Conservation (phyloP, 2,888 invertebrate species). For the Drosophila infuscata region DNA sequence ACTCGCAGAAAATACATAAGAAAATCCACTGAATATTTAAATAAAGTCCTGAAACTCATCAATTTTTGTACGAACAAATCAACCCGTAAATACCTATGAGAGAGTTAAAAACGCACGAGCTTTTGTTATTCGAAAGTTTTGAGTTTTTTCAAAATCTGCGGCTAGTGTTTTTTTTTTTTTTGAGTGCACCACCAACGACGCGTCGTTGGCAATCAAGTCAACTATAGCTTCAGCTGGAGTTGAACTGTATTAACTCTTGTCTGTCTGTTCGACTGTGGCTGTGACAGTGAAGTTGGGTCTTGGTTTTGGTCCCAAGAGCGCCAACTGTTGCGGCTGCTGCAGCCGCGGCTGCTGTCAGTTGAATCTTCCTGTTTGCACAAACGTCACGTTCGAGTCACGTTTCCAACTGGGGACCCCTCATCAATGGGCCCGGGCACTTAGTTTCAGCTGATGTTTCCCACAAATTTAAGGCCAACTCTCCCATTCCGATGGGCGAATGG, state of each 20-base stretch:
- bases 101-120: rapidly evolving
- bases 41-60: neutral
- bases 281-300: conserved; percentile 35
- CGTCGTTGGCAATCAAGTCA: conserved; percentile 73
- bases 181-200: conserved; percentile 64
- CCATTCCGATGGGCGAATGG: conserved; percentile 34
- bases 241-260: conserved; percentile 78
- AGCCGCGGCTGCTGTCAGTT: conserved; percentile 72
- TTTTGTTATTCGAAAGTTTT: neutral
- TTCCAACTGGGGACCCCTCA: conserved; percentile 71
- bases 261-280: conserved; percentile 57
- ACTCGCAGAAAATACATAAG: neutral
- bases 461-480: conserved; percentile 70
- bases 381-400: conserved; percentile 81
- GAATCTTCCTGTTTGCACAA: conserved; percentile 80
- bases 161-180: neutral
- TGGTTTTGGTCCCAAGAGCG: conserved; percentile 57
- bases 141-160: neutral
- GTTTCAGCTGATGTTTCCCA: conserved; percentile 76
- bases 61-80: neutral
- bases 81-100: rapidly evolving
- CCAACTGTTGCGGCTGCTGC: conserved; percentile 66
- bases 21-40: neutral
- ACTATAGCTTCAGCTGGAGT: conserved; percentile 57
- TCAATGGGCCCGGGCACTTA: conserved; percentile 68